phyloP scores from a whole-genome alignment of 2,888 invertebrate species.

The Sussaba pulchella region DNA sequence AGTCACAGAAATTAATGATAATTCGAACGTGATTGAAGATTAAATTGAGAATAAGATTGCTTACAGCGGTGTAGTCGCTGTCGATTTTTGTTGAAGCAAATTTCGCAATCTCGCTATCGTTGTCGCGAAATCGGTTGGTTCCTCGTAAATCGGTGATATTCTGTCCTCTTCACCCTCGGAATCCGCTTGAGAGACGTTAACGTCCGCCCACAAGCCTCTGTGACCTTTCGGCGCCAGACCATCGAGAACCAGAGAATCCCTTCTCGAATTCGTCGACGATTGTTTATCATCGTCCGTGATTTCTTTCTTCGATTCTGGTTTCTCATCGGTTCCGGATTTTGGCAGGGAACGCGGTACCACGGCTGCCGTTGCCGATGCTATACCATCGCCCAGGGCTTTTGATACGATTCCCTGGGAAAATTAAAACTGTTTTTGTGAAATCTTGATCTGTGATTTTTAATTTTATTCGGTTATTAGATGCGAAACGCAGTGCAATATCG shows the following conservation, averaged over 20 bases:
- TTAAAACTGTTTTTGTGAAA: neutral
- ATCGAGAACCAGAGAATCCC: conserved; percentile 72
- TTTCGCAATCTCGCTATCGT: conserved; percentile 90
- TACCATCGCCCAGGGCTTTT: conserved; percentile 77
- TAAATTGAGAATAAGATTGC: conserved; percentile 42
- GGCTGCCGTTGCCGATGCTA: conserved; percentile 79
- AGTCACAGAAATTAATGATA: neutral
- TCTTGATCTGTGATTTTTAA: neutral
- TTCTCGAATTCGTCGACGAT: conserved; percentile 54
- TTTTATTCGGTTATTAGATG: neutral
- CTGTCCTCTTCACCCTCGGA: conserved; percentile 78
- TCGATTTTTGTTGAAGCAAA: conserved; percentile 87
- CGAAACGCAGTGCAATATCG: too few relatives aligned
- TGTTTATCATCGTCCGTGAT: conserved; percentile 31
- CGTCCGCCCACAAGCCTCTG: conserved; percentile 79
- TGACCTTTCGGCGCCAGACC: conserved; percentile 74
- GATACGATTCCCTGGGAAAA: conserved; percentile 74
- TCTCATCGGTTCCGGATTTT: conserved; percentile 63
- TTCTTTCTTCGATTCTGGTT: conserved; percentile 37
- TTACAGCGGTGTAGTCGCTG: conserved; percentile 79
- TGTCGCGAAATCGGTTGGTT: conserved; percentile 89
- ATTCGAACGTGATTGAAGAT: neutral
- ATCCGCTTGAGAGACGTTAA: conserved; percentile 75
- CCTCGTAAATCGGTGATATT: conserved; percentile 89
- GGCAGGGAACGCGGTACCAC: conserved; percentile 77